Evolutionary conservation across 2,888 invertebrate species (phyloP).

Genomic region (Harpalus rubripes): DNA sequence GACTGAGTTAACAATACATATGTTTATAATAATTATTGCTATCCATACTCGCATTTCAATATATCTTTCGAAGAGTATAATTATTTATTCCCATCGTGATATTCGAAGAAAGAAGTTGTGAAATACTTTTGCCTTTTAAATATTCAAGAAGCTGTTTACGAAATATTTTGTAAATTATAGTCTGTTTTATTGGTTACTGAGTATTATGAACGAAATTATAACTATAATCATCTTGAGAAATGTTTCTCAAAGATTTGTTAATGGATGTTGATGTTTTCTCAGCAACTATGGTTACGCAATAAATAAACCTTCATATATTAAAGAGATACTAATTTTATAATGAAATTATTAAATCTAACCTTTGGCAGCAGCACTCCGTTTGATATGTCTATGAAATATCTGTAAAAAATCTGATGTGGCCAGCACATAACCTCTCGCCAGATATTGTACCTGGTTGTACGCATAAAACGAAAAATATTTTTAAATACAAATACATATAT

Average conservation of each 20-base stretch:
- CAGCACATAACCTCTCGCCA: too few species aligned
- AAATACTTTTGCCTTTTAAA: slow-evolving; percentile 23
- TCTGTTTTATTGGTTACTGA: background rate
- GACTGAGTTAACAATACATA: slow-evolving; percentile 20
- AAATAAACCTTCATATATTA: too few species aligned
- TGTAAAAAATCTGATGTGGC: too few species aligned
- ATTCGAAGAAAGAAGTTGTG: slow-evolving; percentile 13
- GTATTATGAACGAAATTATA: slow-evolving; percentile 3
- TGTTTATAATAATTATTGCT: slow-evolving; percentile 32
- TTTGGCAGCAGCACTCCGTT: too few species aligned
- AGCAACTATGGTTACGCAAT: too few species aligned
- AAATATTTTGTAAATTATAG: slow-evolving; percentile 8
- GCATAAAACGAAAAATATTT: too few species aligned
- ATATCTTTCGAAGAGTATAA: slow-evolving; percentile 8
- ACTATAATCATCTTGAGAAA: slow-evolving; percentile 10
- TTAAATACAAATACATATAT: too few species aligned
- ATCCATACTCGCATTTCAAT: slow-evolving; percentile 25
- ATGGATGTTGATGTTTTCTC: too few species aligned
- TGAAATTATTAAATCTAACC: too few species aligned
- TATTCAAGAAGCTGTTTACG: slow-evolving; percentile 37
- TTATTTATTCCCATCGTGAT: slow-evolving; percentile 36
- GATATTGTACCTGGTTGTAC: too few species aligned
- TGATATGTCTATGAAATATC: too few species aligned
- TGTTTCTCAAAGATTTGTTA: background rate
- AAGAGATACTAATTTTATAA: too few species aligned